Evolutionary conservation across 2,888 invertebrate species (phyloP).

Genomic region (Julus scanicus): DNA sequence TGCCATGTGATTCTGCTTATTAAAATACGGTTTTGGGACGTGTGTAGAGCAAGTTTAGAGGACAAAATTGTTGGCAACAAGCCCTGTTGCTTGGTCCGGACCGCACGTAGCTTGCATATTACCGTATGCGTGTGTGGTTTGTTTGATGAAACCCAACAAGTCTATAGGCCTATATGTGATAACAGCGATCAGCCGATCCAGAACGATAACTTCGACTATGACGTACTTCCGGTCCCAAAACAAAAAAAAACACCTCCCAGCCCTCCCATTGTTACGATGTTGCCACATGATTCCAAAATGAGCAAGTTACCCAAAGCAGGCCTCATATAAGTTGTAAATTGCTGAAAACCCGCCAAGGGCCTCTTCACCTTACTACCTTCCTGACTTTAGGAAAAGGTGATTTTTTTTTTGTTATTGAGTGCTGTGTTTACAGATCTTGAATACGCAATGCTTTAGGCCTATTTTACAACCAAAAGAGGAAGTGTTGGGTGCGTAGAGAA

Average conservation of each 20-base stretch:
- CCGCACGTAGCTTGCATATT: background rate
- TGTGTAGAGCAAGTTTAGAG: no score
- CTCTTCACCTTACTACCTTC: slow-evolving; percentile 30
- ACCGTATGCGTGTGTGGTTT: background rate
- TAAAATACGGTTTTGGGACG: background rate
- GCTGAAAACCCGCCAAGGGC: background rate
- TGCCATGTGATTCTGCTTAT: background rate
- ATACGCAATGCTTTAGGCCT: background rate
- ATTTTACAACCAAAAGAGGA: background rate
- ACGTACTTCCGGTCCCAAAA: background rate
- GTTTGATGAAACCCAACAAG: background rate
- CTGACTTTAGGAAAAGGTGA: background rate
- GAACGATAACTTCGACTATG: background rate
- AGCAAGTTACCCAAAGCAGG: background rate
- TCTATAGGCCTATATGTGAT: background rate
- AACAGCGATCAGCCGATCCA: background rate
- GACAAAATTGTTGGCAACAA: slow-evolving; percentile 12
- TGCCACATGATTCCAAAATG: background rate
- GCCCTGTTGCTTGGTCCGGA: slow-evolving; percentile 1
- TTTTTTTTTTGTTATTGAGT: background rate
- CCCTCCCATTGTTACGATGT: background rate
- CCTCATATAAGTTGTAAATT: background rate
- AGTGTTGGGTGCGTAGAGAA: background rate
- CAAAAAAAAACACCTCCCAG: background rate
- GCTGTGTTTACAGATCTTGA: no score